Percentiles rank a stretch among this genome's conserved stretches.
These are phyloP conservation scores for Caranx melampygus DNA, from an alignment of 2,113 vertebrate genomes.

Conservation along the genomic window DNA sequence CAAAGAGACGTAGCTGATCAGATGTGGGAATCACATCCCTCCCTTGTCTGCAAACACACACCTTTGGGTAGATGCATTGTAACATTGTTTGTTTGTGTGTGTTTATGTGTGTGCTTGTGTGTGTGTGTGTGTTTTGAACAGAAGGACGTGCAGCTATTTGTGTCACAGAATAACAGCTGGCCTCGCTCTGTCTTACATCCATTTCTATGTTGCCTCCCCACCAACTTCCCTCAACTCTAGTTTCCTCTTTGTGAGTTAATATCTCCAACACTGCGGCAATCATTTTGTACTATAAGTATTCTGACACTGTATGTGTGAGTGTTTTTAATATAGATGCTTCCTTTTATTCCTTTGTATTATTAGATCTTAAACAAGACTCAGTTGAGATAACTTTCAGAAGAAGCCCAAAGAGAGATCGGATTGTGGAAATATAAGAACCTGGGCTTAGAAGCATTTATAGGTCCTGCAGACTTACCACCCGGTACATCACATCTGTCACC, in stretches of 20 bases:
- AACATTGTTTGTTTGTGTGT: conserved; percentile 4
- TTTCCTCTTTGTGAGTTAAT: not conserved
- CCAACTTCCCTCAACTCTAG: not conserved
- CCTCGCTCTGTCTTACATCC: conserved; percentile 38
- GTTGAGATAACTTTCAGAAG: not conserved
- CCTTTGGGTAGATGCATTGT: conserved; percentile 33
- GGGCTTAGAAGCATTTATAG: conserved; percentile 31
- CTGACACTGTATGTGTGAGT: not conserved
- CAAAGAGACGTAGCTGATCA: conserved; percentile 13
- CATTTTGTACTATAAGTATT: not conserved
- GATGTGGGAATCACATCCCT: conserved; percentile 10
- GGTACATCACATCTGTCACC: conserved; percentile 58
- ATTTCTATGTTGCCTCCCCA: conserved; percentile 21
- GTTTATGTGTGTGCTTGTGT: conserved; percentile 1
- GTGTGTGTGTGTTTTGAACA: conserved; percentile 32
- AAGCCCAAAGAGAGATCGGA: not conserved
- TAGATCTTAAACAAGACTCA: conserved; percentile 2
- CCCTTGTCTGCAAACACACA: conserved; percentile 21
- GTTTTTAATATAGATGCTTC: conserved; percentile 2
- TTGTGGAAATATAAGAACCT: not conserved
- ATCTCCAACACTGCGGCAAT: not conserved
- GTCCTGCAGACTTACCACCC: conserved; percentile 24
- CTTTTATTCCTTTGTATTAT: no score
- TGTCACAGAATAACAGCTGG: conserved; percentile 62
- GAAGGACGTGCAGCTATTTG: conserved; percentile 60